Conservation (phyloP, 2,888 invertebrate genomes). For the Incurvaria masculella region DNA sequence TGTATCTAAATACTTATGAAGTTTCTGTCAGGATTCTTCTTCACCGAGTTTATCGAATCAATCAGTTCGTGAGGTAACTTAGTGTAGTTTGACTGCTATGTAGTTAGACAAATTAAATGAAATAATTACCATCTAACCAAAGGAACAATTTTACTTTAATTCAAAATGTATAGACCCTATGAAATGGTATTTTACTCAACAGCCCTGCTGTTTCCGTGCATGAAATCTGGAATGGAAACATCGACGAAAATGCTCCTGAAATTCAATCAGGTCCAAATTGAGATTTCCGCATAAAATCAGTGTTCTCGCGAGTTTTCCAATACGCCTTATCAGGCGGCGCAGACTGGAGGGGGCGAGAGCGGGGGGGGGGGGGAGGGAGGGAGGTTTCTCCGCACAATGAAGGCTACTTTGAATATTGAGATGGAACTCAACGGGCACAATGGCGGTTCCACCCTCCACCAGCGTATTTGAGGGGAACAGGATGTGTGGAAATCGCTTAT, state of each 20-base stretch:
- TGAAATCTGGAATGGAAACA: too few species aligned
- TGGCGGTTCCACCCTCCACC: not conserved
- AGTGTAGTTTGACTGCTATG: too few species aligned
- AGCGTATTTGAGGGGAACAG: not conserved
- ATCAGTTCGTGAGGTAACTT: too few species aligned
- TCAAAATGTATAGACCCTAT: too few species aligned
- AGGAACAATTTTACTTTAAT: too few species aligned
- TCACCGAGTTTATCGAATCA: too few species aligned
- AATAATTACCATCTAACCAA: too few species aligned
- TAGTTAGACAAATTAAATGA: too few species aligned
- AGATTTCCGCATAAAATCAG: not conserved
- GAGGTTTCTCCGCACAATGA: not conserved
- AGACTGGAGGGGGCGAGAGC: not conserved
- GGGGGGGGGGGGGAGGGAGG: not conserved
- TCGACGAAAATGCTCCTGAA: not conserved
- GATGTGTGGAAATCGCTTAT: not conserved
- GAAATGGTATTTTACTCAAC: too few species aligned
- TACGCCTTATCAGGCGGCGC: not conserved
- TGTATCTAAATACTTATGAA: too few species aligned
- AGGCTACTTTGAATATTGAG: not conserved
- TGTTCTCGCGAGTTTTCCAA: not conserved
- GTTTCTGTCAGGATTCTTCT: too few species aligned
- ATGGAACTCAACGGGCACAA: not conserved
- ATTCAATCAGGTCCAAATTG: not conserved
- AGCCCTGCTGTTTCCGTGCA: too few species aligned